Base-by-base conservation (phyloP, 2,888 invertebrate species). In the Melinaea menophilus region DNA sequence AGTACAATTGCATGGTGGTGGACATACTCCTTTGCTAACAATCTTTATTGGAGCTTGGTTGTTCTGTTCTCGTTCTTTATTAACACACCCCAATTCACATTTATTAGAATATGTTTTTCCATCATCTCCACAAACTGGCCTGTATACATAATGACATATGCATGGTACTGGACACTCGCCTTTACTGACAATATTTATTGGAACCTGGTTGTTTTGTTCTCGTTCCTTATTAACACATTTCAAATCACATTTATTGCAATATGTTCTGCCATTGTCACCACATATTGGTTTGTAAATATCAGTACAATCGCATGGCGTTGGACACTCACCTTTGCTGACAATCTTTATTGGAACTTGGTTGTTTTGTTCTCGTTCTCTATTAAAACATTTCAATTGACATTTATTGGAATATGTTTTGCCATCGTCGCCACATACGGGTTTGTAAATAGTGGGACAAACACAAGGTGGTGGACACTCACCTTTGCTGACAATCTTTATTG, bases 241-340 rank as follows among this genome's bases (percentile, higher is more conserved):
- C 0, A 73, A 35, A 0, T 59, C 22, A 58, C 77, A 77, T 7
- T 61, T 48, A 58, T 73, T 75, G 13, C 58, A 45, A 48, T 75
- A 76, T 4, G 73, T 75, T 13, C 62, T 62, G 1, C 70, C 71
- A 22, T 73, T 68, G 5, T 56, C 70, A 2, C 72, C 73, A 63
- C 73, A 73, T 0, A 72, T 67, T 2, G 67, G 71, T 5, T 60
- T 12, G 60, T 64, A 11, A 59, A 56, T 5, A n/a, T n/a, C 46
- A 4, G 63, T 11, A 33, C 72, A 72, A 22, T 58, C 51, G 13
- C 71, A 72, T 13, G 54, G 9, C 7, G 54, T 34, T 1, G 51
- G 55, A 56, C 72, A 72, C 58, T 61, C 62, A 13, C 69, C 69
- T 5, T 55, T 1, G 45, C 34, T 22, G 22, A 22, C 22, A 22